A percentile compares a stretch with the other conserved stretches of the same genome.
Conservation (phyloP, 37 sponge, comb jelly and placozoan species). For the Chondrosia reniformis region DNA sequence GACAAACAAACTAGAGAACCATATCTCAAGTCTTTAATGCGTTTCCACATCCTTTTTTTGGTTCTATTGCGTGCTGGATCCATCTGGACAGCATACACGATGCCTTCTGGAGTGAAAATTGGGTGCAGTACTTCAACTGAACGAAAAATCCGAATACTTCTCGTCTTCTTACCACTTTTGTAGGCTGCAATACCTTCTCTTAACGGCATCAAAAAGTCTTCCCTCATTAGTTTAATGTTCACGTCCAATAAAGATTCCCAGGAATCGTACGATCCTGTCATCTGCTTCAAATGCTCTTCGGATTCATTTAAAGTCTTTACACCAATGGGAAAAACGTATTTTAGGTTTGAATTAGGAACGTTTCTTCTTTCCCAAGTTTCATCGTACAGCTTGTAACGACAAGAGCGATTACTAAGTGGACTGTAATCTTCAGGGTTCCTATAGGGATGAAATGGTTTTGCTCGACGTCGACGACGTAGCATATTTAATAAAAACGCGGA, state of each 20-base stretch:
- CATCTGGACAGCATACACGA: constrained; percentile 52
- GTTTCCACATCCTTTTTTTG: constrained; percentile 74
- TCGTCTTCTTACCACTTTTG: constrained; percentile 1
- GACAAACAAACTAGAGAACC: constrained; percentile 86
- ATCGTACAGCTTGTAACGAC: too few species aligned
- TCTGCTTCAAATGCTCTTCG: too few species aligned
- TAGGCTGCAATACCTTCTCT: constrained; percentile 54
- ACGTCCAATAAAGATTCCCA: constrained; percentile 74
- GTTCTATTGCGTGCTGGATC: constrained; percentile 22
- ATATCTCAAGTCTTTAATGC: constrained; percentile 61
- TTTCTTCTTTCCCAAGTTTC: too few species aligned
- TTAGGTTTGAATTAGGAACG: too few species aligned
- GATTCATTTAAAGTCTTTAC: too few species aligned
- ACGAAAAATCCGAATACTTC: constrained; percentile 54
- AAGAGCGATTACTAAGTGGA: too few species aligned
- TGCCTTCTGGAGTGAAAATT: constrained; percentile 47
- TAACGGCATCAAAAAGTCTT: constrained; percentile 80
- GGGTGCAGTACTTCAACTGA: constrained; percentile 47
- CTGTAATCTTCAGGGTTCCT: too few species aligned
- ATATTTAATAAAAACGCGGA: too few species aligned
- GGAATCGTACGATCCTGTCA: constrained; percentile 39
- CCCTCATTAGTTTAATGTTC: constrained; percentile 74
- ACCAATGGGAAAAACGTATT: too few species aligned
- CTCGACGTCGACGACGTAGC: too few species aligned
- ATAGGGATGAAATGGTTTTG: too few species aligned